Conservation (phyloP, 2,113 vertebrate genomes). For the Axis porcinus region DNA sequence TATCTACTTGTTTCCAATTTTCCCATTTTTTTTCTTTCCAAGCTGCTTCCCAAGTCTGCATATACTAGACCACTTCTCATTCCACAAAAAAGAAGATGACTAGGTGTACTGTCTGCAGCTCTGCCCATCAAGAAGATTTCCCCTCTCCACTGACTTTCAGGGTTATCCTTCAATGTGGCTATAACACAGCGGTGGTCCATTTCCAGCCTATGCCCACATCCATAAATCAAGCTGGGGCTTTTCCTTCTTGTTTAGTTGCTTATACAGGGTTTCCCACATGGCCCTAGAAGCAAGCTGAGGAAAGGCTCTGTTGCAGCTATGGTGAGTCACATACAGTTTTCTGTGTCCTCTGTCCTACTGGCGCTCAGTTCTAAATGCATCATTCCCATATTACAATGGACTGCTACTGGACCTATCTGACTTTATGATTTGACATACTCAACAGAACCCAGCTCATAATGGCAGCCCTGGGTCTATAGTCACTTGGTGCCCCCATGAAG, state of each 20-base stretch:
- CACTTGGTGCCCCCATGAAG: neutral
- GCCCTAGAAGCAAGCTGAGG: neutral
- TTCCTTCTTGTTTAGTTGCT: neutral
- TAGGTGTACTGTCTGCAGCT: neutral
- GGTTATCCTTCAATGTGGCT: neutral
- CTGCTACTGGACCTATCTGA: neutral
- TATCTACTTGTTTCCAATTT: neutral
- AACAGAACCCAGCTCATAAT: neutral
- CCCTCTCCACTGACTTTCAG: neutral
- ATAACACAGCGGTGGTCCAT: neutral
- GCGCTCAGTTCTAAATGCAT: neutral
- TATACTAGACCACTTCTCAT: neutral
- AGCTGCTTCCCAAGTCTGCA: neutral
- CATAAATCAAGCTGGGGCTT: neutral
- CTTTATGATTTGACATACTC: neutral
- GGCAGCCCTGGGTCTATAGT: neutral
- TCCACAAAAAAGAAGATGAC: neutral
- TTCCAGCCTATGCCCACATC: neutral
- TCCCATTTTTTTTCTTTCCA: slow-evolving; percentile 8
- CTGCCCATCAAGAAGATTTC: neutral
- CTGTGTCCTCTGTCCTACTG: neutral
- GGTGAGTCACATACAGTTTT: neutral
- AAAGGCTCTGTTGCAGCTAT: neutral
- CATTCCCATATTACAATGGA: neutral
- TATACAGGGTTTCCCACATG: too few species aligned